These are phyloP conservation scores for Apodemus sylvaticus DNA, from an alignment of 2,113 vertebrate genomes.

Conservation along the genomic window DNA sequence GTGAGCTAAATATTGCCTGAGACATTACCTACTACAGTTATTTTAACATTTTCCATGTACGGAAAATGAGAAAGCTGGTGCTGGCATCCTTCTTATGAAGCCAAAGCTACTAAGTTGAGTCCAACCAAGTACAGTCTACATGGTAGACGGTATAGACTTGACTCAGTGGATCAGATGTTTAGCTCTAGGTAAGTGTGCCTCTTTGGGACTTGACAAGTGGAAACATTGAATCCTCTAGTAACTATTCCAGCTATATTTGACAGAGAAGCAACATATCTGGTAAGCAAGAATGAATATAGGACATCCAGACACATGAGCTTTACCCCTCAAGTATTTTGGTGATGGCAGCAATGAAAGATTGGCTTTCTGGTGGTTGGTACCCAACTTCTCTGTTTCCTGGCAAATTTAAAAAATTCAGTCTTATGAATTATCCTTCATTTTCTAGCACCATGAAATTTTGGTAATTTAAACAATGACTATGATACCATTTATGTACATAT, in stretches of 20 bases:
- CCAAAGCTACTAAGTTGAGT: neutral
- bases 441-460: neutral
- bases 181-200: neutral
- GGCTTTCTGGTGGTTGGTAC: fast-evolving
- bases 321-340: neutral
- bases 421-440: neutral
- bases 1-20: neutral
- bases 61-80: neutral
- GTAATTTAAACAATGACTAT: neutral
- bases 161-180: neutral
- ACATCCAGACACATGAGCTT: neutral
- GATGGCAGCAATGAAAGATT: neutral
- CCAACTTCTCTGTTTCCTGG: neutral
- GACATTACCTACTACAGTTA: too few species aligned
- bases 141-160: too few species aligned
- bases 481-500: neutral
- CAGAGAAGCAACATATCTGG: neutral
- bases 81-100: neutral
- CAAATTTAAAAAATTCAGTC: neutral
- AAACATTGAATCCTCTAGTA: neutral
- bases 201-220: neutral
- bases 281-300: neutral
- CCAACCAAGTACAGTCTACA: neutral
- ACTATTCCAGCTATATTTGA: neutral
- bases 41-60: neutral